A percentile compares a stretch with the other conserved stretches of the same genome.
phyloP scores from a whole-genome alignment of 2,113 vertebrate genomes.

The Grammomys surdaster region DNA sequence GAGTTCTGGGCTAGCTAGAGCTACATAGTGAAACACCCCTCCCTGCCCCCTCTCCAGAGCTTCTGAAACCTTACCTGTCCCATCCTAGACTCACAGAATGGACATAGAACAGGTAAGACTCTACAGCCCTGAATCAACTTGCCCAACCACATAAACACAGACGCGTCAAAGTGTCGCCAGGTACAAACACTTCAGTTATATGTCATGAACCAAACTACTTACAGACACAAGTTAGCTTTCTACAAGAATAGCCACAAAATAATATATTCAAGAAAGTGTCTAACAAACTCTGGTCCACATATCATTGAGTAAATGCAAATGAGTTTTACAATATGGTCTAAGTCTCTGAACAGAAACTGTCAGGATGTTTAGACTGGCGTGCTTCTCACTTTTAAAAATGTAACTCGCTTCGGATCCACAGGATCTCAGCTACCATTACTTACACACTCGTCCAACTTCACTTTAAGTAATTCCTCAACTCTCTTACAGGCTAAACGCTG shows the following conservation, averaged over 20 bases:
- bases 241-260: conserved; percentile 27
- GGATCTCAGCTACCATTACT: conserved; percentile 9
- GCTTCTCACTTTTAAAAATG: conserved; percentile 62
- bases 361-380: conserved; percentile 34
- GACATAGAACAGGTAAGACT: neutral
- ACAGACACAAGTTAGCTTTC: neutral
- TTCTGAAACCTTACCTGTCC: neutral
- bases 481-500: neutral
- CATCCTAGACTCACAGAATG: neutral
- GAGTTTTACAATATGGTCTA: conserved; percentile 11
- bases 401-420: conserved; percentile 29
- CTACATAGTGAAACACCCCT: no score
- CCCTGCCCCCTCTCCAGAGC: neutral
- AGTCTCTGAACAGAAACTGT: conserved; percentile 57
- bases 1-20: neutral
- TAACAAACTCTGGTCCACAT: neutral
- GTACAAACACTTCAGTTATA: neutral
- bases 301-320: conserved; percentile 45
- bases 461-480: neutral
- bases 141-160: neutral
- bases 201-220: neutral
- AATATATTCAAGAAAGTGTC: conserved; percentile 17
- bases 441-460: neutral
- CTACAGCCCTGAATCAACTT: neutral
- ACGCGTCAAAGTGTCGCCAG: neutral